Evolutionary conservation across 2,113 vertebrate species (phyloP).

Genomic region (Coptodon bakossiorum): DNA sequence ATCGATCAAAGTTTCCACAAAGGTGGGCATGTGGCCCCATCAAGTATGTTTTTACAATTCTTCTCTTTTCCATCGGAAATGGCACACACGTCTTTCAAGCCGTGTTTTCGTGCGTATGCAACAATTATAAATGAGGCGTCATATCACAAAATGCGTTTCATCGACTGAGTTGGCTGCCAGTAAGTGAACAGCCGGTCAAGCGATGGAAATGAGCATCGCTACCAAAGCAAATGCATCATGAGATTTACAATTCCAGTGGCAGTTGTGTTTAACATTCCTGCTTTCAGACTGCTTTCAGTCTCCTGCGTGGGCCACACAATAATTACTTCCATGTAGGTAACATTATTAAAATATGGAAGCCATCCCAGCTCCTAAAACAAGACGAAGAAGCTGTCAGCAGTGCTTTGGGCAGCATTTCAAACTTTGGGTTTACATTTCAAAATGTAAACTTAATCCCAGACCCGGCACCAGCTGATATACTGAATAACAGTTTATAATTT

Average conservation of each 20-base stretch:
- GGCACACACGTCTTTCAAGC: background rate
- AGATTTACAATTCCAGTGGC: conserved; percentile 7
- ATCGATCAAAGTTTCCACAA: background rate
- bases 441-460: conserved; percentile 17
- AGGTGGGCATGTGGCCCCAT: background rate
- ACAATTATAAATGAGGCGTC: background rate
- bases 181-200: background rate
- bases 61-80: background rate
- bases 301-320: background rate
- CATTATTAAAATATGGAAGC: conserved; percentile 11
- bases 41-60: background rate
- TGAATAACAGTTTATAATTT: background rate
- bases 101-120: background rate
- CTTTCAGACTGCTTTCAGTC: background rate
- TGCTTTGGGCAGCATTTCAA: background rate
- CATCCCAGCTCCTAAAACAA: background rate
- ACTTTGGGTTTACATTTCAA: conserved; percentile 14
- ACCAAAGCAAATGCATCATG: background rate
- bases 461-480: background rate
- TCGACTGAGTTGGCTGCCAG: background rate
- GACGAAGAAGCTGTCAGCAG: background rate
- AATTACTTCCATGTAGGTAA: conserved; percentile 30
- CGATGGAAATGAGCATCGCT: background rate
- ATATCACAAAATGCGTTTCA: background rate
- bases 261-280: conserved; percentile 16